These are phyloP conservation scores for Microcebus jonahi DNA, from an alignment of 2,113 vertebrate species.

Conservation along the genomic window DNA sequence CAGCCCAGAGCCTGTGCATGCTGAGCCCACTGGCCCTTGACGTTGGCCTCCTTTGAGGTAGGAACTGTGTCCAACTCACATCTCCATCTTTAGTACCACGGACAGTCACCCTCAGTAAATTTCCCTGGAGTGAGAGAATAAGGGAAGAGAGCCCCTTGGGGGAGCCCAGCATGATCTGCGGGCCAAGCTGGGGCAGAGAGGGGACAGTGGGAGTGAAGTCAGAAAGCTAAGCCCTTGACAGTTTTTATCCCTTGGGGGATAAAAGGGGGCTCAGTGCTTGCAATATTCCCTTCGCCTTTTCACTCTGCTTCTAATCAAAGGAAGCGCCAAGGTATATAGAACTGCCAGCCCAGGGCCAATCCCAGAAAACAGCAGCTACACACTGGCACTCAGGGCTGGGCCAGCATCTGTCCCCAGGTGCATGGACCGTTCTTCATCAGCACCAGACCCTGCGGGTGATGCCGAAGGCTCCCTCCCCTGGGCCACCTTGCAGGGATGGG, in stretches of 20 bases:
- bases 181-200: not conserved
- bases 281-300: not conserved
- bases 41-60: not conserved
- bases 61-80: not conserved
- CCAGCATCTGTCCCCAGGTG: too few relatives aligned
- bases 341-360: not conserved
- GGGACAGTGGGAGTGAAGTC: too few relatives aligned
- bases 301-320: not conserved
- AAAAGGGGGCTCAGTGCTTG: too few relatives aligned
- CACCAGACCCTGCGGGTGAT: not conserved
- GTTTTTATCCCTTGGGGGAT: not conserved
- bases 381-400: not conserved
- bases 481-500: not conserved
- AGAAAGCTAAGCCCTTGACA: too few relatives aligned
- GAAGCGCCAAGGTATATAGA: not conserved
- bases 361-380: not conserved
- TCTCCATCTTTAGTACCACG: not conserved
- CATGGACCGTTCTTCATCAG: fast-evolving
- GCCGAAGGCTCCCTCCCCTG: not conserved
- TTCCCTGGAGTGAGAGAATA: not conserved
- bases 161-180: not conserved
- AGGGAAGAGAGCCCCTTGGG: not conserved
- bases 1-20: not conserved
- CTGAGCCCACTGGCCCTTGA: not conserved
- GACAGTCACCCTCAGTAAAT: not conserved